A percentile compares a stretch with the other conserved stretches of the same genome.
phyloP scores from a whole-genome alignment of 1,140 invertebrate species.

The Panagrolaimus sp. region DNA sequence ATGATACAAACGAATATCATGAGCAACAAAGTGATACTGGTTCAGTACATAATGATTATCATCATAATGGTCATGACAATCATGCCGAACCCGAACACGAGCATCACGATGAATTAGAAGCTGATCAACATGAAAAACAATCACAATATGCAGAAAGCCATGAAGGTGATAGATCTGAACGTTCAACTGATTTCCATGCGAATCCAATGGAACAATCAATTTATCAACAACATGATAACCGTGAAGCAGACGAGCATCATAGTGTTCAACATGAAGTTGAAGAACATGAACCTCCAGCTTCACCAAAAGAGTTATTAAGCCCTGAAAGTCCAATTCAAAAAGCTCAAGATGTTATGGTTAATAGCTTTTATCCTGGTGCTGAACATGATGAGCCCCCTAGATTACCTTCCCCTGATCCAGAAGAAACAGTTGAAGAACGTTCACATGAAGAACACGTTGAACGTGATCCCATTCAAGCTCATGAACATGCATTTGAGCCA shows the following conservation, averaged over 20 bases:
- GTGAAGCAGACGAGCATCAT: neutral
- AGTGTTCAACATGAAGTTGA: neutral
- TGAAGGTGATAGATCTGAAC: too few relatives aligned
- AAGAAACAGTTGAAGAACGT: neutral
- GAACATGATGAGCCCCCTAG: conserved; percentile 2
- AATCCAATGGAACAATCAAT: too few relatives aligned
- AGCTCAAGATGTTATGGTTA: neutral
- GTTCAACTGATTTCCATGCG: too few relatives aligned
- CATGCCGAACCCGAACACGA: neutral
- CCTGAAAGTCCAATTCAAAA: neutral
- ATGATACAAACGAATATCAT: neutral
- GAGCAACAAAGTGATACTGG: neutral
- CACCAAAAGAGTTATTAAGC: neutral
- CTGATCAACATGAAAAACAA: neutral
- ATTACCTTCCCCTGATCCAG: neutral
- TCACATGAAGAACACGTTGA: neutral
- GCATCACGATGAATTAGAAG: neutral
- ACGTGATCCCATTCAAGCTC: neutral
- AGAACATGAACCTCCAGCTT: neutral
- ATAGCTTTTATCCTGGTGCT: neutral
- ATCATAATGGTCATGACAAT: neutral
- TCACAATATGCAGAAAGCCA: neutral
- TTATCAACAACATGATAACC: too few relatives aligned
- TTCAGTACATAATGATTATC: neutral
- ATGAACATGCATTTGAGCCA: too few relatives aligned